Percentiles rank a stretch among this genome's conserved stretches.
Conservation (phyloP, 2,113 vertebrate genomes). For the Coracopsis vasa region DNA sequence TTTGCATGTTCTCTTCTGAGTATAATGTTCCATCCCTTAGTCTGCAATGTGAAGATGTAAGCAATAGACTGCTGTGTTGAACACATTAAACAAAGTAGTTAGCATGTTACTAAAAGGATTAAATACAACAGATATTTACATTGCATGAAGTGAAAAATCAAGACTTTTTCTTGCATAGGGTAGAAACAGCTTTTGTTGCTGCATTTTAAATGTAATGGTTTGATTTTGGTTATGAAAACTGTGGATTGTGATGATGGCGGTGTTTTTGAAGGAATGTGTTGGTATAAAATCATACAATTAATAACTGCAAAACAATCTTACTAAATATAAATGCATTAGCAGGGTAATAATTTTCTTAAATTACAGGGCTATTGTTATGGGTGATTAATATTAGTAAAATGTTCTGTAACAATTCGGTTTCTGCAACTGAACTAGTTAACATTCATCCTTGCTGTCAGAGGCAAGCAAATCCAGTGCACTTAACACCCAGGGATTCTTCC, state of each 20-base stretch:
- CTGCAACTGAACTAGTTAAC: not conserved
- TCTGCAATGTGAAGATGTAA: not conserved
- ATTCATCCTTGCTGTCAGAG: not conserved
- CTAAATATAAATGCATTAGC: not conserved
- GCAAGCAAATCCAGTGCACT: not conserved
- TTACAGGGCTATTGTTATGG: not conserved
- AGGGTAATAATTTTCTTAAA: not conserved
- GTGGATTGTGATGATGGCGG: not conserved
- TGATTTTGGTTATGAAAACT: not conserved
- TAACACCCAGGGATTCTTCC: not conserved
- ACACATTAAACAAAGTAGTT: not conserved
- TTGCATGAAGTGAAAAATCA: not conserved
- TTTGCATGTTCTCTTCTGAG: not conserved
- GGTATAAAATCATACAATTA: not conserved
- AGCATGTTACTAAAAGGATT: not conserved
- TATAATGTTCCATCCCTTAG: not conserved
- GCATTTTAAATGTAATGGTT: not conserved
- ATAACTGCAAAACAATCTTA: not conserved
- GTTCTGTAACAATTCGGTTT: not conserved
- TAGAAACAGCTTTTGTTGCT: not conserved
- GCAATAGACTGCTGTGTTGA: not conserved
- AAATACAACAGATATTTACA: not conserved
- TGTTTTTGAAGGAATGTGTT: not conserved
- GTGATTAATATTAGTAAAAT: not conserved
- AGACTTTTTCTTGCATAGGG: not conserved